phyloP scores from a whole-genome alignment of 2,113 vertebrate genomes.

The Diphyllodes magnificus region DNA sequence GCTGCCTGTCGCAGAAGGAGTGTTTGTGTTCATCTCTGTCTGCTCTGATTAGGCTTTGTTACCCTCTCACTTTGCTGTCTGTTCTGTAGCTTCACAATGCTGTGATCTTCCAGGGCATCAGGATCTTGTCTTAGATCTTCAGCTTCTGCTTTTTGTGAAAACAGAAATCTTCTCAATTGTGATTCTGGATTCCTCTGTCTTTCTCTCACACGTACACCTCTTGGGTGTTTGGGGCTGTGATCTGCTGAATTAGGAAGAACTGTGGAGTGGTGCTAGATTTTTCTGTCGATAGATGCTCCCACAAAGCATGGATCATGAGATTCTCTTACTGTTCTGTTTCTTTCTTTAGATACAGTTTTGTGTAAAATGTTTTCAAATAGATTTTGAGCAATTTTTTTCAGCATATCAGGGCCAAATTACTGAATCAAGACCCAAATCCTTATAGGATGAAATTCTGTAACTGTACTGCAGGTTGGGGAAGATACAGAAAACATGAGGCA shows the following conservation, averaged over 20 bases:
- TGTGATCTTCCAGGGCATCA: not conserved
- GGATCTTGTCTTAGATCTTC: not conserved
- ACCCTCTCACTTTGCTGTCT: not conserved
- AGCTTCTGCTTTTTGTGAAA: not conserved
- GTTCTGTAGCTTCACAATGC: not conserved
- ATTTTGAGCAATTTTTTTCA: not conserved
- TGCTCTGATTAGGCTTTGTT: not conserved
- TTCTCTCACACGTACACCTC: fast-evolving
- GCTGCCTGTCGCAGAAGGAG: not conserved
- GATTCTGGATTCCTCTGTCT: not conserved
- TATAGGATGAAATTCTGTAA: not conserved
- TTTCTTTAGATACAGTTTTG: not conserved
- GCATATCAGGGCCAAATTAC: not conserved
- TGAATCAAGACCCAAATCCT: not conserved
- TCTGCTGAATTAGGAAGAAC: not conserved
- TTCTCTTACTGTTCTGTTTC: not conserved
- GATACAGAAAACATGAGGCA: not conserved
- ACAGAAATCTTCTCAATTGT: not conserved
- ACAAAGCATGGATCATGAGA: not conserved
- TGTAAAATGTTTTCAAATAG: not conserved
- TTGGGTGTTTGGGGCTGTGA: not conserved
- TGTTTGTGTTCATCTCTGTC: not conserved
- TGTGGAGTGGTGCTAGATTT: not conserved
- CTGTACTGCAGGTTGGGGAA: not conserved
- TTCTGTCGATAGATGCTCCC: not conserved